A percentile compares a stretch with the other conserved stretches of the same genome.
These are phyloP conservation scores for Henicopernis longicauda DNA, from an alignment of 2,113 vertebrate genomes.

Conservation along the genomic window DNA sequence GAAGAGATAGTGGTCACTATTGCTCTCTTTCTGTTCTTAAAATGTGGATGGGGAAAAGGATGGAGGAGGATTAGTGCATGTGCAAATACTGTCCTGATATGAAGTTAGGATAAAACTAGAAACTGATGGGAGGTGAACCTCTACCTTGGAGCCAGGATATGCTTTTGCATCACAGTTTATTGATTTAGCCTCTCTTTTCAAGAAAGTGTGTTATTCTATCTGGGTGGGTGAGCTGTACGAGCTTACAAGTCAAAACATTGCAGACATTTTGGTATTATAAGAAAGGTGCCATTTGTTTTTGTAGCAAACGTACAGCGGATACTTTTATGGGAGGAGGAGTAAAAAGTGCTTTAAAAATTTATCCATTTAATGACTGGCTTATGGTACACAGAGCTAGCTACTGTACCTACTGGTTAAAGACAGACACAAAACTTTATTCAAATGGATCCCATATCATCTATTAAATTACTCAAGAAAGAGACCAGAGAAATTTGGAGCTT, in stretches of 20 bases:
- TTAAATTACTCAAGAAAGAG: background rate
- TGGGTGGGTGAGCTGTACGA: background rate
- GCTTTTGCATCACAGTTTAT: background rate
- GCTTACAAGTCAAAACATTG: background rate
- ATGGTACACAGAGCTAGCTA: background rate
- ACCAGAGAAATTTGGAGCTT: background rate
- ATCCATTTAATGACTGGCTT: background rate
- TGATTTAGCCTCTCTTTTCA: background rate
- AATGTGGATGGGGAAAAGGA: background rate
- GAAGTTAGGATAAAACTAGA: background rate
- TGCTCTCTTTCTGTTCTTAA: background rate
- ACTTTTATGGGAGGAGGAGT: background rate
- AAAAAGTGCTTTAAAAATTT: background rate
- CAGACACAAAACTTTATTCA: background rate
- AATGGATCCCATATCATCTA: background rate
- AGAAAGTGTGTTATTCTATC: background rate
- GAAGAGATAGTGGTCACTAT: background rate
- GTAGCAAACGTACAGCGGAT: background rate
- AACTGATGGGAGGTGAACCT: background rate
- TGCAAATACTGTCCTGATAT: background rate
- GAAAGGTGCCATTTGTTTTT: background rate
- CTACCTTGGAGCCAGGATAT: background rate
- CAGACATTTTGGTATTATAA: background rate
- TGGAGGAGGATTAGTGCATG: background rate
- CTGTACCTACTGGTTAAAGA: background rate